Base-by-base conservation (phyloP, 1,140 invertebrate species). In the Pteromalus puparum region DNA sequence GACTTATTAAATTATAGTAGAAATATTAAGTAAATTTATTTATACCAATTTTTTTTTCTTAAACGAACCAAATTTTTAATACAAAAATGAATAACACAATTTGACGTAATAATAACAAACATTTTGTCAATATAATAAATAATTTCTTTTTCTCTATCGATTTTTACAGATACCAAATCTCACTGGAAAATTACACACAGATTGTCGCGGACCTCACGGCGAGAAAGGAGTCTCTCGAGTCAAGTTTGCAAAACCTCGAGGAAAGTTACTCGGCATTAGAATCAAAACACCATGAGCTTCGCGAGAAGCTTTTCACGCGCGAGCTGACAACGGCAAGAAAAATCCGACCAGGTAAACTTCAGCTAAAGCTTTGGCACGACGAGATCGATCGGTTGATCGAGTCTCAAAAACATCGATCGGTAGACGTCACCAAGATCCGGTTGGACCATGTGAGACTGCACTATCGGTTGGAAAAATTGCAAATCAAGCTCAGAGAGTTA, bases 361-460 rank as follows among this genome's bases (percentile, higher is more conserved):
- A 1, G 5, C 46, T 61, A 28, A 18, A 73, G 18, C 2, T 2
- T 0, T 86, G 85, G 85, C 10, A 24, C 0, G 42, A 24, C 0
- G 13, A 30, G 5, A 38, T 80, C 24, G 15, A 75, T 7, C n/a
- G 48, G 7, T 4, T 82, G 21, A 10, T 87, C 6, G 79, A 86
- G 15, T 85, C 76, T 68, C 86, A 87, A 24, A 15, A 75, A 15
- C 9, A 4, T 1, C 79, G 82, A 48, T 28, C 81, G 4, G n/a
- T 21, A 4, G 67, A 87, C 7, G 77, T 89, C 6, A 24, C 82
- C 2, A 72, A 83, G 13, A 84, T 87, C 7, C 81, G 87, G n/a
- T 30, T 89, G 0, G 13, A 15, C 24, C 87, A 86, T 26, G 42
- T 88, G 13, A 78, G 81, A 18, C 42, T 86, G 0, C 15, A 85